Conservation (phyloP, 2,113 vertebrate genomes). For the Ptilorrhoa leucosticta region DNA sequence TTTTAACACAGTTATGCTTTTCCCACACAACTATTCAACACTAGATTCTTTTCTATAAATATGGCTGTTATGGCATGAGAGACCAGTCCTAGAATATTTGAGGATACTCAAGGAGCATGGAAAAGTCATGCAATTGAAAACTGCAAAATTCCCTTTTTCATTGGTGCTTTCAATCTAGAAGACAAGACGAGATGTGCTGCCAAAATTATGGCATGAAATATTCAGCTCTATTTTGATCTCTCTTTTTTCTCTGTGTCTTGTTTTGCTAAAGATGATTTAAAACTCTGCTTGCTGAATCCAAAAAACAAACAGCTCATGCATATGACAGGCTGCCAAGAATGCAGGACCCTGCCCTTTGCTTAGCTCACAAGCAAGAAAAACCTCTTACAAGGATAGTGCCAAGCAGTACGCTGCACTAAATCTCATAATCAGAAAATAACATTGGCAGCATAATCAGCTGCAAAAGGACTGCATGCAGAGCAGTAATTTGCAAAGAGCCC, state of each 20-base stretch:
- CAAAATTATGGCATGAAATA: conserved; percentile 51
- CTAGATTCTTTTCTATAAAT: not conserved
- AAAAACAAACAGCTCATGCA: conserved; percentile 59
- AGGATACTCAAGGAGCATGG: not conserved
- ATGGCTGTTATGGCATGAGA: not conserved
- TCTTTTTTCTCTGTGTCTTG: conserved; percentile 33
- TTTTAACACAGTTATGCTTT: not conserved
- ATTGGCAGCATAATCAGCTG: conserved; percentile 4
- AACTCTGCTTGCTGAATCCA: conserved; percentile 42
- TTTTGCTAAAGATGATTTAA: conserved; percentile 58
- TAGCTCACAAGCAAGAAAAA: conserved; percentile 40
- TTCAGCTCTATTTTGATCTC: conserved; percentile 46
- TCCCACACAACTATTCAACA: not conserved
- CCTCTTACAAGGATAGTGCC: conserved; percentile 5
- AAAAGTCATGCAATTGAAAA: conserved; percentile 7
- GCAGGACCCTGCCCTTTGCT: conserved; percentile 46
- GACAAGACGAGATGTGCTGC: conserved; percentile 7
- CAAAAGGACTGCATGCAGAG: conserved; percentile 15
- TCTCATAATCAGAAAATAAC: conserved; percentile 13
- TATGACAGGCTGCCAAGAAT: conserved; percentile 38
- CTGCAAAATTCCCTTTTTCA: not conserved
- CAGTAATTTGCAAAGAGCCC: conserved; percentile 11
- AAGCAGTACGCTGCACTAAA: conserved; percentile 23
- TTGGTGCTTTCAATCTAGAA: not conserved
- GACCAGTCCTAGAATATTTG: not conserved